These are phyloP conservation scores for Eupithecia vulgata DNA, from an alignment of 2,888 invertebrate genomes.

Conservation along the genomic window DNA sequence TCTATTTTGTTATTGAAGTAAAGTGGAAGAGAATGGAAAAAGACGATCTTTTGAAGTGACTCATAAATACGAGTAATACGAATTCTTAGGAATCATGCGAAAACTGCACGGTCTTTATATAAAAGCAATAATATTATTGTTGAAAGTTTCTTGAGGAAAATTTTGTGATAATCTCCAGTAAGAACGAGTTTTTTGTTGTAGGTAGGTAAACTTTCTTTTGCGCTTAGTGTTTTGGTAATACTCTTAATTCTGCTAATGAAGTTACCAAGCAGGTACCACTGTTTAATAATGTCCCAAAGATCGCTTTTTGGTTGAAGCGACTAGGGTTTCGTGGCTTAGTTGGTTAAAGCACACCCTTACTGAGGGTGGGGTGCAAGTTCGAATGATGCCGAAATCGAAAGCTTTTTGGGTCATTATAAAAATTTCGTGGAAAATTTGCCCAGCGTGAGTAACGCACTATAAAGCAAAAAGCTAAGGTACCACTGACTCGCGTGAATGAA, in stretches of 20 bases:
- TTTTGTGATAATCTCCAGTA: neutral
- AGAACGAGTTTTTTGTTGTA: constrained; percentile 1
- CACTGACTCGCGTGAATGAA: too few relatives aligned
- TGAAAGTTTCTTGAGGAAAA: constrained; percentile 1
- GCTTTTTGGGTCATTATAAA: too few relatives aligned
- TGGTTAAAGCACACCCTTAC: too few relatives aligned
- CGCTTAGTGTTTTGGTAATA: neutral
- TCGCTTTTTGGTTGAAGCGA: too few relatives aligned
- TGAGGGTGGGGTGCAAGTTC: too few relatives aligned
- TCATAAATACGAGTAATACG: neutral
- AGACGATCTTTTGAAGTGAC: neutral
- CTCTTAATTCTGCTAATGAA: neutral
- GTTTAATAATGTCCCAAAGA: too few relatives aligned
- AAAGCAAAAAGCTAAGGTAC: too few relatives aligned
- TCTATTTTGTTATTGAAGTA: neutral
- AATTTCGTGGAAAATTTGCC: too few relatives aligned
- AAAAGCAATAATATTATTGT: neutral
- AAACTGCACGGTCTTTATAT: neutral
- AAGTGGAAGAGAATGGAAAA: neutral
- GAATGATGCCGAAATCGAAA: too few relatives aligned
- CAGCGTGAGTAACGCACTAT: too few relatives aligned
- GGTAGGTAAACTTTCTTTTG: neutral
- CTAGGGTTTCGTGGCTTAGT: too few relatives aligned
- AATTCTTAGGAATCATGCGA: neutral
- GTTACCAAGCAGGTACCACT: too few relatives aligned